Conservation (phyloP, 2,888 invertebrate genomes). For the Chloroclystis v-ata region DNA sequence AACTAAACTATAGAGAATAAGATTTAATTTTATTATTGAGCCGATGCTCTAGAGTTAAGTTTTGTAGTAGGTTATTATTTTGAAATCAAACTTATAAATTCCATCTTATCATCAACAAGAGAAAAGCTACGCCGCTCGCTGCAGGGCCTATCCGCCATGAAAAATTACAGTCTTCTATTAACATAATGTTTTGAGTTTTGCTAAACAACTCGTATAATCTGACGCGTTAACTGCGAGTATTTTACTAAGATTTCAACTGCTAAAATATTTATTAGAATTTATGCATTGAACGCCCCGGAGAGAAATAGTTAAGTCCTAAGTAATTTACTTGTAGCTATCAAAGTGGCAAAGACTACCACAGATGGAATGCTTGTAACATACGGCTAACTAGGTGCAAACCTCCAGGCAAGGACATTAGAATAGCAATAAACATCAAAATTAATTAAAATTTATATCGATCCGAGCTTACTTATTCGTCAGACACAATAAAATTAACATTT, state of each 20-base stretch:
- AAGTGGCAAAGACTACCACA: conserved; percentile 6
- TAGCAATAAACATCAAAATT: conserved; percentile 28
- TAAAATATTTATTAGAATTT: not conserved
- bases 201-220: conserved; percentile 37
- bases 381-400: conserved; percentile 10
- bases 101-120: too few relatives aligned
- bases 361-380: conserved; percentile 14
- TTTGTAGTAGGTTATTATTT: not conserved
- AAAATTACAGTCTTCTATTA: conserved; percentile 65
- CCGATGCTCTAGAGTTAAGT: too few relatives aligned
- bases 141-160: conserved; percentile 55
- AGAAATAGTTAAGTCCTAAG: conserved; percentile 15
- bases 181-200: conserved; percentile 67
- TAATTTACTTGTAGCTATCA: not conserved
- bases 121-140: conserved; percentile 39
- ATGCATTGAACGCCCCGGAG: not conserved
- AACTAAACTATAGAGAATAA: too few relatives aligned
- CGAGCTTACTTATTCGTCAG: conserved; percentile 9
- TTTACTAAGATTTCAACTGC: not conserved
- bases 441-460: conserved; percentile 27
- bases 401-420: conserved; percentile 17
- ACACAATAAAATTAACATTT: conserved; percentile 14
- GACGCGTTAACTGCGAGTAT: conserved; percentile 36
- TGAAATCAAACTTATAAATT: not conserved
- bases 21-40: too few relatives aligned